Evolutionary conservation across 2,888 invertebrate species (phyloP), one percentile per base, ranked within the genome.

Genomic region (Oxyteleia sp.): DNA sequence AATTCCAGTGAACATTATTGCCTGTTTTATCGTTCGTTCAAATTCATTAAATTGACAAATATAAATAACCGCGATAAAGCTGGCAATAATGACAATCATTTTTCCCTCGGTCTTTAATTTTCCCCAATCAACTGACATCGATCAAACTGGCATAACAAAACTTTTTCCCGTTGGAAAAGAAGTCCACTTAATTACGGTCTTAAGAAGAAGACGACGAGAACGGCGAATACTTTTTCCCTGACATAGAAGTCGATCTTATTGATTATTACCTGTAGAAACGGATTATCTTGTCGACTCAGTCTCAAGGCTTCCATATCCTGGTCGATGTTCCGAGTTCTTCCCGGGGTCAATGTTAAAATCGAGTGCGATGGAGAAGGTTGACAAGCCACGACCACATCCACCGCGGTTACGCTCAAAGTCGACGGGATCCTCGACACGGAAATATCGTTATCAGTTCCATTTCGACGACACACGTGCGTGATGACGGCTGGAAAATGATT

Each of bases 221-320:
- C 16, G 13, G 23, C 3, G 5, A 5, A 23, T 5, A 43, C 43
- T 5, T 49, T 64, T 18, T 64, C 35, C 49, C 18, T 57, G 57
- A 47, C 47, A 53, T 53, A 61, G 3, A 4, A 41, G 47, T 83
- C 20, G 49, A 53, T 74, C 35, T 53, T 84, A 59, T 83, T 35
- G 80, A 80, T 82, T 41, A 68, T 72, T 92, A 96, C 97, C 95
- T 97, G 96, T 82, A 97, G 94, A 91, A 96, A 97, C 1, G 97
- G 97, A 94, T 97, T 97, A 93, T 97, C 97, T 93, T 97, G 97
- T 81, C 97, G 94, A 7, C 97, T 97, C 51, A 97, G 94, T 89
- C 97, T 95, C 47, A 97, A 94, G 20, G 97, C 96, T 92, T 97
- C 97, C 97, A 97, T 97, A 91, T 97, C 97, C 93, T 96, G 96